Base-by-base conservation (phyloP, 2,888 invertebrate species). In the Strigamia maritima region DNA sequence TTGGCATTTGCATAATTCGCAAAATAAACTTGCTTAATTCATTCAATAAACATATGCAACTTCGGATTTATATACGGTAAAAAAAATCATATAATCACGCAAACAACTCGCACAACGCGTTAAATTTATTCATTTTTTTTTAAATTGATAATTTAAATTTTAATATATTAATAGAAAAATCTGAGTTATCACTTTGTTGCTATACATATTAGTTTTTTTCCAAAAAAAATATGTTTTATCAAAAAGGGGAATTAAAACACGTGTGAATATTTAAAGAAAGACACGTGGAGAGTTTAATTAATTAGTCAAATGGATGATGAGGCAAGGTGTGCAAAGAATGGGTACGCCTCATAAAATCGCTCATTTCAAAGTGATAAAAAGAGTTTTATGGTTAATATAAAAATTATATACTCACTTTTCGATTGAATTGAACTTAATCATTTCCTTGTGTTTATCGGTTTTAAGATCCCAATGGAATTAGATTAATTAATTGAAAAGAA, bases 311-410 rank as follows among this genome's bases (percentile, higher is more conserved):
- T 60, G 60, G 60, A 60, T 16, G 60, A 60, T 16, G 60, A 60
- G 60, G 60, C 60, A 60, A 60, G 60, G 60, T 60, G 60, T 60
- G 60, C 60, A 19, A 60, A 60, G 60, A 60, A 60, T 60, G 60
- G 44, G 60, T 60, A 10, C 60, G 60, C 22, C n/a, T 60, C 60
- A 60, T 60, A 60, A 60, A 60, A 60, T 60, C 19, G 10, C 60
- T 24, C 60, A 60, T 60, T 60, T 60, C 60, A 19, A 60, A 60
- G 60, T 19, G 60, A 60, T 60, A 60, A 60, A 60, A 60, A 60
- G 8, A 60, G 24, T 60, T 60, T 60, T 60, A 60, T 60, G 60
- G 60, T 60, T 60, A 60, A 22, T 22, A 60, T 60, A 60, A 44
- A 44, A 44, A 44, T 44, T 44, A 44, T 44, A 12, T 14, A 44